Evolutionary conservation across 1,140 invertebrate genomes (phyloP).

Genomic region (Drosophila prosaltans): DNA sequence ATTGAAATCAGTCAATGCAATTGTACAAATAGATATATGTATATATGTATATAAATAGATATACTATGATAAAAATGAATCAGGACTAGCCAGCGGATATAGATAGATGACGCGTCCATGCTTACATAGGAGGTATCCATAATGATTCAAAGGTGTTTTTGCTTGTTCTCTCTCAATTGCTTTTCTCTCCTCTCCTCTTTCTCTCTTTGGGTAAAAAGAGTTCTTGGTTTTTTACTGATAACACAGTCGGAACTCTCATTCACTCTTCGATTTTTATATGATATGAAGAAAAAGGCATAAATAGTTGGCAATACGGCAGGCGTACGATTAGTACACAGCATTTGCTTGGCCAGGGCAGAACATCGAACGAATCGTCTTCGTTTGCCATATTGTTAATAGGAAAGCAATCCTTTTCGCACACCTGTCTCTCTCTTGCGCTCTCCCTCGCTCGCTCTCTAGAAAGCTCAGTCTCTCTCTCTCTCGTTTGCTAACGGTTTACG

Average conservation of each 20-base stretch:
- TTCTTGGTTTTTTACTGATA: slow-evolving; percentile 32
- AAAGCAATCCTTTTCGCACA: slow-evolving; percentile 2
- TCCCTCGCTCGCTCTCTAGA: background rate
- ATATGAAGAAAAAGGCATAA: slow-evolving; percentile 73
- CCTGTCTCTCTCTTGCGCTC: background rate
- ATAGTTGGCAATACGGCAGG: slow-evolving; percentile 49
- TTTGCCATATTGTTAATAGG: slow-evolving; percentile 7
- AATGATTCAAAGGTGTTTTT: slow-evolving; percentile 23
- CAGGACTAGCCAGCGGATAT: background rate
- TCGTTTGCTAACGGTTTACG: slow-evolving; percentile 15
- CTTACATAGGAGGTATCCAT: background rate
- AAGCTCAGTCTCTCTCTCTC: slow-evolving; percentile 10
- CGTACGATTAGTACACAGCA: slow-evolving; percentile 53
- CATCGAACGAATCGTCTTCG: slow-evolving; percentile 15
- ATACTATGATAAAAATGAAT: background rate
- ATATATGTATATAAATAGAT: background rate
- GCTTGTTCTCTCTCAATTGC: background rate
- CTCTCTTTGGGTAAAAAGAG: background rate
- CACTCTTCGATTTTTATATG: slow-evolving; percentile 39
- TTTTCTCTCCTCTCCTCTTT: background rate
- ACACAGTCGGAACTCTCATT: slow-evolving; percentile 29
- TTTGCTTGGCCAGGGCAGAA: slow-evolving; percentile 45
- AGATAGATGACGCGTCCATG: slow-evolving; percentile 9
- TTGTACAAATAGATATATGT: background rate
- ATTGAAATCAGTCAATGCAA: background rate